Base-by-base conservation (phyloP, 2,888 invertebrate species). In the Gastrophysa polygoni region DNA sequence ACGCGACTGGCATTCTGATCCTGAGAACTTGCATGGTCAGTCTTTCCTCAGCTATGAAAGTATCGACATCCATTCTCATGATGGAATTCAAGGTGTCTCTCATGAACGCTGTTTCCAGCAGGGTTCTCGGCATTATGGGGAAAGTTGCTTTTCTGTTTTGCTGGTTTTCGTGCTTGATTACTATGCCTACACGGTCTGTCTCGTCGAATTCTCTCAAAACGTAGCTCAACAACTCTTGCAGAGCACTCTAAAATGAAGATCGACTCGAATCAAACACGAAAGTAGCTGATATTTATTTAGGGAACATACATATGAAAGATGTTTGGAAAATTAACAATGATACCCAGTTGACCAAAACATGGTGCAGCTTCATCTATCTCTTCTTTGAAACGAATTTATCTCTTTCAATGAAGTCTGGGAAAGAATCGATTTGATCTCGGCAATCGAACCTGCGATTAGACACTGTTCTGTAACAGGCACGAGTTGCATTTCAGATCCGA, bases 1-100 rank as follows among this genome's bases (percentile, higher is more conserved):
- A 63, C 3, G 56, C 18, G 1, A 29, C 21, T 4, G 67, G 67
- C 16, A 63, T 16, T 47, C 64, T 44, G 43, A 67, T 63, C 14
- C 67, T 62, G n/a, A 67, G 52, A 11, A 67, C 58, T 52, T 64
- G 64, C 29, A 67, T 29, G 11, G 21, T 58, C 62, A 67, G 62
- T 20, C 38, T 62, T 29, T 62, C 62, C 17, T 63, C 64, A 1
- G 63, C 62, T 28, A 58, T 44, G 24, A 64, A 17, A 0, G 52
- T n/a, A n/a, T n/a, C n/a, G n/a, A n/a, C n/a, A n/a, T n/a, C n/a
- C n/a, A 62, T 55, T 29, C 16, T 54, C 3, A 63, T 32, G 4
- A 62, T 48, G 24, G 62, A 55, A 8, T 48, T 51, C 14, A 67
- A 17, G 1, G 64, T 67, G 38, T 67, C 67, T 14, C 57, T 17